Evolutionary conservation across 2,113 vertebrate species (phyloP), one percentile per base, ranked within the genome.

Genomic region (Ageneiosus marmoratus): DNA sequence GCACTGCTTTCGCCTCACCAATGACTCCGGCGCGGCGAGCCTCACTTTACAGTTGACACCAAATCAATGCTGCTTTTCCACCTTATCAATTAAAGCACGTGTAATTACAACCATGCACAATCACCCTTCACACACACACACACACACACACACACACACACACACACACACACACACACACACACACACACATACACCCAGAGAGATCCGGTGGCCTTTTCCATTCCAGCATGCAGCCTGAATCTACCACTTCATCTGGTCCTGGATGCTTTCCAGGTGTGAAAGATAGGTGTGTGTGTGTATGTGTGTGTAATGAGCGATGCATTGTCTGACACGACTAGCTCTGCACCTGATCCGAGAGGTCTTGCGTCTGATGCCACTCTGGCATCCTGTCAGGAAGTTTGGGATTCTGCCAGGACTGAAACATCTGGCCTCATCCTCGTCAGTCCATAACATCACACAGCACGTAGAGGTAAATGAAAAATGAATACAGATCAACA

Each of bases 61-160:
- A 90, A 92, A 95, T 95, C 94, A 93, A 94, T 94, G 91, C 89
- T 32, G 91, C 88, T 93, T 94, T 93, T 93, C 92, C 90, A 88
- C 92, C 84, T 95, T 94, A 94, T 94, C 94, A 94, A 93, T 94
- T 95, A 94, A 94, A 91, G 80, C 91, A 92, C 85, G 88, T 93
- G 93, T 92, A 92, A 94, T 94, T 93, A 94, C 92, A 93, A 90
- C 91, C 90, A 65, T 88, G 88, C 91, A 89, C 91, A 92, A 93
- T 92, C 88, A 88, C 87, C 88, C 89, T 88, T 92, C 91, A 87
- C 89, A 89, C 90, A 89, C 85, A 88, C 88, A 79, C 85, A 27
- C 67, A 79, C 67, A 41, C 58, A 6, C 80, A 84, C 85, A 83
- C 80, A 73, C 76, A 74, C 58, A 53, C 37, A 34, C 88, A 79